Evolutionary conservation across 2,797 vertebrate genomes (phyloP).

Genomic region (Chaunax sp.): DNA sequence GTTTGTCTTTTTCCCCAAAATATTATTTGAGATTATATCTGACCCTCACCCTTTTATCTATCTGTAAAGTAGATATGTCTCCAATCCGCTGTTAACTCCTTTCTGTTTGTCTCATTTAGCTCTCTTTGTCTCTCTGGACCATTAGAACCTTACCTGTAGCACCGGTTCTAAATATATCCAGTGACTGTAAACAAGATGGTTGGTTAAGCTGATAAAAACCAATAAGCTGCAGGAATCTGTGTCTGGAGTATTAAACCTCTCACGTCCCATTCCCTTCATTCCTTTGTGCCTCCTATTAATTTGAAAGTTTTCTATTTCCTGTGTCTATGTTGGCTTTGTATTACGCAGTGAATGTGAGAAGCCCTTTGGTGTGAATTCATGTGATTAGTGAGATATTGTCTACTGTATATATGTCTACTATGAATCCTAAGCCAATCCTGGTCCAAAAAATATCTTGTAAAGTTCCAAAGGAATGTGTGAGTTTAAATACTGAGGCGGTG

Average conservation of each 20-base stretch:
- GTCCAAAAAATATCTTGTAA: no score
- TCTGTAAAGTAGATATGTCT: not conserved
- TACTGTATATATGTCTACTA: not conserved
- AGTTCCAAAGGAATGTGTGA: no score
- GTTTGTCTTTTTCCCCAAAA: not conserved
- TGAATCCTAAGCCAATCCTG: no score
- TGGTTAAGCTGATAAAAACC: constrained; percentile 14
- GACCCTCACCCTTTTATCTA: not conserved
- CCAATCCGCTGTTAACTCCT: not conserved
- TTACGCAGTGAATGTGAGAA: not conserved
- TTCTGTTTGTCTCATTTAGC: not conserved
- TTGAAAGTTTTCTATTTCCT: not conserved
- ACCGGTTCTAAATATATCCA: constrained; percentile 22
- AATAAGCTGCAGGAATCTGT: constrained; percentile 8
- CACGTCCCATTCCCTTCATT: not conserved
- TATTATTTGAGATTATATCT: constrained; percentile 9
- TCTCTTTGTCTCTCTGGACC: not conserved
- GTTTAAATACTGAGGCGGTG: no score
- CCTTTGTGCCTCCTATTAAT: not conserved
- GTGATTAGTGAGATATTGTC: no score
- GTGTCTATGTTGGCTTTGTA: not conserved
- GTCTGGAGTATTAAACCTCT: constrained; percentile 6
- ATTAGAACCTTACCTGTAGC: constrained; percentile 8
- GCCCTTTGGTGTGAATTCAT: no score
- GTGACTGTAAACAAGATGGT: not conserved